These are phyloP conservation scores for Pasiphila rectangulata DNA, from an alignment of 2,888 invertebrate genomes.

Conservation along the genomic window DNA sequence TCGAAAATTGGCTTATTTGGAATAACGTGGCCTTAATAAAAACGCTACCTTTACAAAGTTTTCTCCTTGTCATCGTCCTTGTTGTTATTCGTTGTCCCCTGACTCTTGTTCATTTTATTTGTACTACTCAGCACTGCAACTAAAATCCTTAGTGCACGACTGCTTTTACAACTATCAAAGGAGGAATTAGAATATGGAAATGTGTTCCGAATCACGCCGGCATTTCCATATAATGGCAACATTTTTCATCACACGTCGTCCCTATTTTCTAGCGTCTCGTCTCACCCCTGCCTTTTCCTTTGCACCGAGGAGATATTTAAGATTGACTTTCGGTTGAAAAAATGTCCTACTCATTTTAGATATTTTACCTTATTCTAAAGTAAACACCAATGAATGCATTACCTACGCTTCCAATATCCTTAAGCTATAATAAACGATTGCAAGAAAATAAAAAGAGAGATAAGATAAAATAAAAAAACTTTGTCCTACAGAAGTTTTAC, in stretches of 20 bases:
- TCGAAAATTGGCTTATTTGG: no score
- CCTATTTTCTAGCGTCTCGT: constrained; percentile 35
- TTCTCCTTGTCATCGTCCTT: not conserved
- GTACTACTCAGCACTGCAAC: not conserved
- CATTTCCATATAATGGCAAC: constrained; percentile 53
- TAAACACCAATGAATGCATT: no score
- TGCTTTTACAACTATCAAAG: constrained; percentile 17
- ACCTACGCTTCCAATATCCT: no score
- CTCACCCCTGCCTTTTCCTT: constrained; percentile 36
- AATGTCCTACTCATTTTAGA: not conserved
- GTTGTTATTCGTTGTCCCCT: not conserved
- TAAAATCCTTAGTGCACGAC: constrained; percentile 2
- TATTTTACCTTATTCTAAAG: not conserved
- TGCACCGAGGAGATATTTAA: constrained; percentile 41
- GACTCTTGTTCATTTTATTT: constrained; percentile 5
- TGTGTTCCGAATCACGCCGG: constrained; percentile 46
- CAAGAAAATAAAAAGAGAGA: no score
- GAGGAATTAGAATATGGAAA: constrained; percentile 24
- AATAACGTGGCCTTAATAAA: no score
- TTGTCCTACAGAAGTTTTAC: no score
- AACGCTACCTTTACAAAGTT: not conserved
- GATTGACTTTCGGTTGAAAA: constrained; percentile 33
- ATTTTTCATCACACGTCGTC: constrained; percentile 52
- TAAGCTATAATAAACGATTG: no score
- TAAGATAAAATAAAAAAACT: no score